Evolutionary conservation across 2,113 vertebrate species (phyloP).

Genomic region (Pimephales promelas): DNA sequence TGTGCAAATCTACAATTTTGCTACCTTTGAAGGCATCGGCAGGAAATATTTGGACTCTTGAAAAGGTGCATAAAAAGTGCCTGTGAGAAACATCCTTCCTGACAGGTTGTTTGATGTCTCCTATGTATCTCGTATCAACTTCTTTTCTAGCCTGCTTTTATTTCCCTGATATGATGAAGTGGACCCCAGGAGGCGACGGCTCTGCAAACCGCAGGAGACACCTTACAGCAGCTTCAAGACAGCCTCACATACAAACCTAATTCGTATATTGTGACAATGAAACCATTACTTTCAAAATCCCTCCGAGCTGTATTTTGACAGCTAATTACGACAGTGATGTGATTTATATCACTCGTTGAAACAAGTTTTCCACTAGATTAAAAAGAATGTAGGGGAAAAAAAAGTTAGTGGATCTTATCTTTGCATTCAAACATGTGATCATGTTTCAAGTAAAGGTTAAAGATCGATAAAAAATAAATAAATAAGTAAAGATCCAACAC

Average conservation of each 20-base stretch:
- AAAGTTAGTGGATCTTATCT: constrained; percentile 60
- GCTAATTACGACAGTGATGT: constrained; percentile 76
- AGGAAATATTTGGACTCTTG: not conserved
- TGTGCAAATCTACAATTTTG: not conserved
- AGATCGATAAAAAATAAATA: not conserved
- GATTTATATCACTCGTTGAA: constrained; percentile 67
- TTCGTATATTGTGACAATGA: constrained; percentile 60
- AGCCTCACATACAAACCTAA: constrained; percentile 51
- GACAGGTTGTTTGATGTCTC: not conserved
- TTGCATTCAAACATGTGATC: constrained; percentile 64
- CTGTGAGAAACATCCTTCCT: constrained; percentile 5
- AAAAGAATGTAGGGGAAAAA: constrained; percentile 56
- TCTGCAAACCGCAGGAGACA: constrained; percentile 49
- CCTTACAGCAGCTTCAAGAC: constrained; percentile 65
- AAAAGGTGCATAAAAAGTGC: not conserved
- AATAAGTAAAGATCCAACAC: too few species aligned
- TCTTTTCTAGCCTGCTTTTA: not conserved
- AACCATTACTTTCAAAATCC: constrained; percentile 67
- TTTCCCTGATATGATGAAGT: constrained; percentile 37
- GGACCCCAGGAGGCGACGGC: constrained; percentile 24
- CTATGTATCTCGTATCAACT: constrained; percentile 14
- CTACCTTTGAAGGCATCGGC: not conserved
- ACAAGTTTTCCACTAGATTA: constrained; percentile 40
- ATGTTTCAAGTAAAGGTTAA: not conserved
- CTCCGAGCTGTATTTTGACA: constrained; percentile 73